Conservation (phyloP, 92 coral and sea anemone genomes). For the Phenganax stokvisi region DNA sequence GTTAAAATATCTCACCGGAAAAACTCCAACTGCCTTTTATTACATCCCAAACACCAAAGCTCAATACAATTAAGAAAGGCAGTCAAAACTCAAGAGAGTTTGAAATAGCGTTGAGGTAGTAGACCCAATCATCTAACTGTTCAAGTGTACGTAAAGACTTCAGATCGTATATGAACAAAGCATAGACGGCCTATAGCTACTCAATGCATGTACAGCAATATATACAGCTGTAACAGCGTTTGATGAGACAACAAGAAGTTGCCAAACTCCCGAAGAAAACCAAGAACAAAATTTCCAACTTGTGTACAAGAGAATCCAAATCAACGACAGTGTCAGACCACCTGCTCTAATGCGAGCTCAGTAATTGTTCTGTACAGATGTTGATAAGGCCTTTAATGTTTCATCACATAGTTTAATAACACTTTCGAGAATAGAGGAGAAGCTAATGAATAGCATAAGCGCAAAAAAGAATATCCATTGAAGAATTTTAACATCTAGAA, state of each 20-base stretch:
- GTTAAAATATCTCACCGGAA: constrained; percentile 55
- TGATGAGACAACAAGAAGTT: constrained; percentile 77
- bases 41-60: constrained; percentile 75
- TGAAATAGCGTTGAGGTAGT: constrained; percentile 76
- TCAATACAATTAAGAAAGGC: constrained; percentile 65
- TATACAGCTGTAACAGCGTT: constrained; percentile 71
- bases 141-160: constrained; percentile 58
- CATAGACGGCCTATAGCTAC: constrained; percentile 62
- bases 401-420: constrained; percentile 71
- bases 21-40: constrained; percentile 77
- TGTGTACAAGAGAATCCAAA: constrained; percentile 62
- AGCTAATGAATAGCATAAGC: constrained; percentile 69
- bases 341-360: constrained; percentile 58
- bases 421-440: constrained; percentile 72
- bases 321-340: constrained; percentile 50
- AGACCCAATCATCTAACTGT: constrained; percentile 85
- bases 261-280: constrained; percentile 77
- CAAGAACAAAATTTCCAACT: constrained; percentile 59
- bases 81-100: constrained; percentile 83
- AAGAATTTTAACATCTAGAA: constrained; percentile 18
- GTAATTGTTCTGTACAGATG: constrained; percentile 57
- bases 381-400: constrained; percentile 66
- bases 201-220: constrained; percentile 45
- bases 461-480: constrained; percentile 64
- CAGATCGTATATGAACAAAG: constrained; percentile 67